A percentile compares a stretch with the other conserved stretches of the same genome.
phyloP scores from a whole-genome alignment of 37 sponge, comb jelly and placozoan species.

The Geodia barretti region DNA sequence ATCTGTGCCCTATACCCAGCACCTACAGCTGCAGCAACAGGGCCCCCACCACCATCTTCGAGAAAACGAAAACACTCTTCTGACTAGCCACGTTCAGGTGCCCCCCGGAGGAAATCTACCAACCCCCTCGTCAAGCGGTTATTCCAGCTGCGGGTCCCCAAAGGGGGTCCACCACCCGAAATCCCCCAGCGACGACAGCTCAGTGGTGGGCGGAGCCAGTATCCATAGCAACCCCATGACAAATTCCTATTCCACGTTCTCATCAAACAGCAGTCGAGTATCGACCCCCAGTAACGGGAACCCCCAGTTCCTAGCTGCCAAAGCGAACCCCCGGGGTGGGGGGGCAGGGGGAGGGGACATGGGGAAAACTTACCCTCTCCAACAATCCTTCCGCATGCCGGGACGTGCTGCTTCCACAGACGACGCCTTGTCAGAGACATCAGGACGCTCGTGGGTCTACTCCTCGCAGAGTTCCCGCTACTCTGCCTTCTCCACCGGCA shows the following conservation, averaged over 20 bases:
- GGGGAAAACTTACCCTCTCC: background rate
- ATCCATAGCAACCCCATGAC: constrained; percentile 24
- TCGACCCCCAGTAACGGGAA: no score
- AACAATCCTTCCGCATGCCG: constrained; percentile 18
- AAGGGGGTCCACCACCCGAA: constrained; percentile 10
- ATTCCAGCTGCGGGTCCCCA: constrained; percentile 37
- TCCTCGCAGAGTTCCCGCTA: constrained; percentile 56
- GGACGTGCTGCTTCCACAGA: background rate
- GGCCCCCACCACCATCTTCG: background rate
- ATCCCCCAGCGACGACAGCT: constrained; percentile 35
- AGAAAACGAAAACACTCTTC: background rate
- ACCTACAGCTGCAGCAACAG: background rate
- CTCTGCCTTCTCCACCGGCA: constrained; percentile 54
- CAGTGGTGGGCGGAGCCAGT: constrained; percentile 14
- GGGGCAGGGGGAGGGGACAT: background rate
- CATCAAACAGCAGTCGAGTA: constrained; percentile 42
- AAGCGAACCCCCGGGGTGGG: no score
- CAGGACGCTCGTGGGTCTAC: constrained; percentile 15
- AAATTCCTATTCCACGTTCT: constrained; percentile 56
- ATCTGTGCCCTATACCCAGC: background rate
- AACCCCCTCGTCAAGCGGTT: constrained; percentile 34
- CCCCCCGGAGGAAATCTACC: background rate
- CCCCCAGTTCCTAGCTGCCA: no score
- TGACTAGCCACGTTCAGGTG: no score
- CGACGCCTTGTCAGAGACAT: constrained; percentile 20